Percentiles rank a stretch among this genome's conserved stretches.
phyloP scores from a whole-genome alignment of 2,113 vertebrate genomes.

The Felis chaus region DNA sequence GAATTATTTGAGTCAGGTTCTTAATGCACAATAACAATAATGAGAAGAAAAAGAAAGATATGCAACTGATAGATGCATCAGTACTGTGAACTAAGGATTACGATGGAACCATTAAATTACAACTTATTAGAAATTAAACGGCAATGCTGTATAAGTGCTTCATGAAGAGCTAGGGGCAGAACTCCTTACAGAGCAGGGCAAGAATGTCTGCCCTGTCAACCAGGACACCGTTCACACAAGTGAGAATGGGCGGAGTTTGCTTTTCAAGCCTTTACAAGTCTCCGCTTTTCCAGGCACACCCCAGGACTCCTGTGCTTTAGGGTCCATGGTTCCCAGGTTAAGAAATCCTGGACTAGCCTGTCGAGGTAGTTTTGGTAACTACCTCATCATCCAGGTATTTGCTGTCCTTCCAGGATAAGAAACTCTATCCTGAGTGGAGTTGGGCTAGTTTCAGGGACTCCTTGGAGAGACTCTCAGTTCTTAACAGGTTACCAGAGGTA shows the following conservation, averaged over 20 bases:
- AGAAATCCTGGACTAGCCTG: neutral
- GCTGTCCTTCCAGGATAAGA: neutral
- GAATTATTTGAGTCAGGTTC: neutral
- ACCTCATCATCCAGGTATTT: slow-evolving; percentile 1
- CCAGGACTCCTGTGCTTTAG: neutral
- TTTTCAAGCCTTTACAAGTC: neutral
- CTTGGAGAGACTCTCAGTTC: neutral
- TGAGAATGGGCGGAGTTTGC: neutral
- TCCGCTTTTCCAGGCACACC: neutral
- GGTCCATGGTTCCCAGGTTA: neutral
- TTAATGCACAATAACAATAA: neutral
- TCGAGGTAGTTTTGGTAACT: neutral
- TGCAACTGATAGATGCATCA: neutral
- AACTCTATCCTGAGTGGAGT: neutral
- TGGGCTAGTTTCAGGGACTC: neutral
- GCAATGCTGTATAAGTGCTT: neutral
- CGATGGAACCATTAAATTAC: neutral
- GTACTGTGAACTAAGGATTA: neutral
- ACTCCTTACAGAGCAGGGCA: neutral
- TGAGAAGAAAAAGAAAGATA: neutral
- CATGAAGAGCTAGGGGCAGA: neutral
- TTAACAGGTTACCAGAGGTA: neutral
- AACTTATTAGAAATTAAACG: neutral
- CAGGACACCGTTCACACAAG: no score
- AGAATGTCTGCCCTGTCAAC: neutral